These are phyloP conservation scores for Cyaniris semiargus DNA, from an alignment of 2,888 invertebrate species.

Conservation along the genomic window DNA sequence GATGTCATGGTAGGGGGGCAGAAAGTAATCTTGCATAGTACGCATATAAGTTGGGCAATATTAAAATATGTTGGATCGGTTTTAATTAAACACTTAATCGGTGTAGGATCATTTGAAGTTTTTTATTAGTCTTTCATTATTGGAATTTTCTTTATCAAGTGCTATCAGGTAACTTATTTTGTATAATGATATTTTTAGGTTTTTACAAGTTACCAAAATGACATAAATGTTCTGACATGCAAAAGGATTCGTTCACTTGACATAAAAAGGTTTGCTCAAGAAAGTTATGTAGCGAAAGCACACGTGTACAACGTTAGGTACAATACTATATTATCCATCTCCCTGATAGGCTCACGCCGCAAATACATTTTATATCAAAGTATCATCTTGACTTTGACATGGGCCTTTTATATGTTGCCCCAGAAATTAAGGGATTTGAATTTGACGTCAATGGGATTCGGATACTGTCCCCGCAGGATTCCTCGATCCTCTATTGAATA, in stretches of 20 bases:
- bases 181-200: background rate
- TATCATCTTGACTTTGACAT: constrained; percentile 3
- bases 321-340: constrained; percentile 17
- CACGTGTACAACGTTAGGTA: background rate
- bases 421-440: constrained; percentile 10
- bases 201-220: background rate
- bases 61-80: too few species aligned
- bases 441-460: constrained; percentile 13
- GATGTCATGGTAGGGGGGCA: too few species aligned
- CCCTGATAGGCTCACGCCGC: background rate
- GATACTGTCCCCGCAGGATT: background rate
- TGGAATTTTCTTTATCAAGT: too few species aligned
- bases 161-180: background rate
- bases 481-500: background rate
- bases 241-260: background rate
- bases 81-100: too few species aligned
- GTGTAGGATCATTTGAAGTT: too few species aligned
- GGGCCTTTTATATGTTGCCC: constrained; percentile 21
- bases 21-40: too few species aligned
- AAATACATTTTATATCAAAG: constrained; percentile 19
- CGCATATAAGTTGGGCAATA: too few species aligned
- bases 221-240: background rate
- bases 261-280: background rate
- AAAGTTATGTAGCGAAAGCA: background rate
- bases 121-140: background rate